Evolutionary conservation across 2,113 vertebrate species (phyloP).

Genomic region (Trochalopteron elliotii): DNA sequence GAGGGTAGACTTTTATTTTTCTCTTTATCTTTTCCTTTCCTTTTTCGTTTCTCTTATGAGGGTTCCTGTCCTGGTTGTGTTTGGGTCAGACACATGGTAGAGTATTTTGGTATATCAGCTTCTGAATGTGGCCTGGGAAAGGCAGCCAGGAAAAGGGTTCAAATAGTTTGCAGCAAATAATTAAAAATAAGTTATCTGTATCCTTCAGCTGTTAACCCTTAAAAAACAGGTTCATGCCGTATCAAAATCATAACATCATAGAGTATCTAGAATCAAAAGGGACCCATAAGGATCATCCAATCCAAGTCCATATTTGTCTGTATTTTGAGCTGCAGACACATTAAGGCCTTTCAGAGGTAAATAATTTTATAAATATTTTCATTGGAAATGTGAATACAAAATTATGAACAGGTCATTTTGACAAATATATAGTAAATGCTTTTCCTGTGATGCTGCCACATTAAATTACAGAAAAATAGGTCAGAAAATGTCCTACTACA

Average conservation of each 20-base stretch:
- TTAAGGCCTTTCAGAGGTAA: background rate
- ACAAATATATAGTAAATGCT: background rate
- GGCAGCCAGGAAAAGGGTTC: background rate
- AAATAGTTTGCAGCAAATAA: slow-evolving; percentile 1
- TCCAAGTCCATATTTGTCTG: background rate
- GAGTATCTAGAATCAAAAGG: background rate
- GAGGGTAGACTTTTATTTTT: slow-evolving; percentile 7
- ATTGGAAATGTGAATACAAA: background rate
- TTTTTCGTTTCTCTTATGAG: background rate
- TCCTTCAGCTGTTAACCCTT: background rate
- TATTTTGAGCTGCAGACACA: background rate
- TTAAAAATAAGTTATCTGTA: background rate
- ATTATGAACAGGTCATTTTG: background rate
- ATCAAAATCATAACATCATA: background rate
- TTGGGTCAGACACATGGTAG: background rate
- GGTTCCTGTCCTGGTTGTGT: background rate
- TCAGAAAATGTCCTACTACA: background rate
- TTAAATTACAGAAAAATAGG: background rate
- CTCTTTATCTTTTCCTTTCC: slow-evolving; percentile 20
- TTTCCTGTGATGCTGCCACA: background rate
- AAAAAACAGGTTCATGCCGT: background rate
- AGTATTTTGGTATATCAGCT: background rate
- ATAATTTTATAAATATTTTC: background rate
- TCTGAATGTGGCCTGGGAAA: background rate
- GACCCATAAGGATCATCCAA: background rate